phyloP scores from a whole-genome alignment of 2,888 invertebrate species.

The Cyrtodaria siliqua region DNA sequence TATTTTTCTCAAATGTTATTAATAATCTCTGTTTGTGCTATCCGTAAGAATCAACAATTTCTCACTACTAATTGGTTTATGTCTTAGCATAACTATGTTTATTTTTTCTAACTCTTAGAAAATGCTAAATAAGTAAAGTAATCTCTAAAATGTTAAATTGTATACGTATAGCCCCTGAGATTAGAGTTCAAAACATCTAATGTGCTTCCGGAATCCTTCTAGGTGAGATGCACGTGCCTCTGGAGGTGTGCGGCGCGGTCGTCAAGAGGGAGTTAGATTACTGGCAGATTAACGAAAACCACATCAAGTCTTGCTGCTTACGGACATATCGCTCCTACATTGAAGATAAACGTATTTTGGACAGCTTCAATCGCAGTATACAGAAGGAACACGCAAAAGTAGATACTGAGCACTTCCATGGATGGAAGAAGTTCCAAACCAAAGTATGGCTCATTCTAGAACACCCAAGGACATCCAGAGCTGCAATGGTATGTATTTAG shows the following conservation, averaged over 20 bases:
- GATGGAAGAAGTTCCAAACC: slow-evolving; percentile 81
- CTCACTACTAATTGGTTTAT: no score
- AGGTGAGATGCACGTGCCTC: slow-evolving; percentile 85
- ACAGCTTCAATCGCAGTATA: slow-evolving; percentile 82
- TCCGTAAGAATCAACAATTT: no score
- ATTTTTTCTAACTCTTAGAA: no score
- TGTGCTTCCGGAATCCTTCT: slow-evolving; percentile 57
- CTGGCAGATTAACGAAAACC: slow-evolving; percentile 84
- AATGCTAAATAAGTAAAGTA: no score
- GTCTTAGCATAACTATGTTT: no score
- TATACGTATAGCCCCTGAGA: no score
- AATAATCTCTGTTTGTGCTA: no score
- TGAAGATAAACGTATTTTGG: slow-evolving; percentile 82
- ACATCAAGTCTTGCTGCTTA: slow-evolving; percentile 85
- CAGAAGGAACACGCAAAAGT: slow-evolving; percentile 78
- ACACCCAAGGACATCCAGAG: slow-evolving; percentile 82
- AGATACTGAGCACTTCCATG: slow-evolving; percentile 72
- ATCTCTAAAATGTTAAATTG: no score
- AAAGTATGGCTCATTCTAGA: slow-evolving; percentile 84
- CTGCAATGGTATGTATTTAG: slow-evolving; percentile 83
- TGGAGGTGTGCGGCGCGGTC: slow-evolving; percentile 85
- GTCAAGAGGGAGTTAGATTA: slow-evolving; percentile 84
- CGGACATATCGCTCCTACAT: slow-evolving; percentile 83
- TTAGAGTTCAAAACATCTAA: no score
- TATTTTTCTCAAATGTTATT: no score